Percentiles rank a stretch among this genome's conserved stretches.
These are phyloP conservation scores for Hiodon alosoides DNA, from an alignment of 2,113 vertebrate species.

Conservation along the genomic window DNA sequence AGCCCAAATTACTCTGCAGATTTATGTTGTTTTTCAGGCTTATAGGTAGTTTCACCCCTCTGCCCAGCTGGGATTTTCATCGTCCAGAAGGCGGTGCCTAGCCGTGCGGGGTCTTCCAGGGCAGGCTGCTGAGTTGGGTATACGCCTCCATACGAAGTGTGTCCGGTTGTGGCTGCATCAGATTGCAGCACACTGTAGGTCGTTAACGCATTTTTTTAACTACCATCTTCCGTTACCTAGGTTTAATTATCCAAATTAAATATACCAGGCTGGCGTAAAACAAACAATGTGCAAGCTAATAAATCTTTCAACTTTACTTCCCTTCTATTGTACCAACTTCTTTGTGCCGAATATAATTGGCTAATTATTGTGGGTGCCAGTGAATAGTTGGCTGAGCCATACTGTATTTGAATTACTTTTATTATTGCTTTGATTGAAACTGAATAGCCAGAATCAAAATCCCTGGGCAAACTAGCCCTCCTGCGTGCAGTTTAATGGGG, in stretches of 20 bases:
- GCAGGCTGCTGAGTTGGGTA: too few species aligned
- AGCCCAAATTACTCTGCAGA: not conserved
- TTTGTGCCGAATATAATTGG: not conserved
- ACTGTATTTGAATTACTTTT: slow-evolving; percentile 32
- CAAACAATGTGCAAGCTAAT: not conserved
- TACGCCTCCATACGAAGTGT: too few species aligned
- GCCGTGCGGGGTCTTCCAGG: too few species aligned
- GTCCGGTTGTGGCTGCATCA: too few species aligned
- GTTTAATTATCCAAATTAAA: too few species aligned
- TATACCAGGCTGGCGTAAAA: too few species aligned
- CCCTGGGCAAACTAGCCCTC: slow-evolving; percentile 27
- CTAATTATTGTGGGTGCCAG: slow-evolving; percentile 20
- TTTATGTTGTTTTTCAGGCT: slow-evolving; percentile 10
- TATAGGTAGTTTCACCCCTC: not conserved
- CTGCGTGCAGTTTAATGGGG: slow-evolving; percentile 6
- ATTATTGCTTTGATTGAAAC: slow-evolving; percentile 30
- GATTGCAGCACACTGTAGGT: not conserved
- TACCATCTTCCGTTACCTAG: not conserved
- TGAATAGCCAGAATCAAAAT: slow-evolving; percentile 29
- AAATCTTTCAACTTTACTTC: not conserved
- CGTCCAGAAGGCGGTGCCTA: too few species aligned
- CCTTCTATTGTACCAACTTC: not conserved
- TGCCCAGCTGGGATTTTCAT: too few species aligned
- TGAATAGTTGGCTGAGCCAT: slow-evolving; percentile 21
- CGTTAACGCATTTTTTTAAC: not conserved